Conservation (phyloP, 2,888 invertebrate species). For the Allacma fusca region DNA sequence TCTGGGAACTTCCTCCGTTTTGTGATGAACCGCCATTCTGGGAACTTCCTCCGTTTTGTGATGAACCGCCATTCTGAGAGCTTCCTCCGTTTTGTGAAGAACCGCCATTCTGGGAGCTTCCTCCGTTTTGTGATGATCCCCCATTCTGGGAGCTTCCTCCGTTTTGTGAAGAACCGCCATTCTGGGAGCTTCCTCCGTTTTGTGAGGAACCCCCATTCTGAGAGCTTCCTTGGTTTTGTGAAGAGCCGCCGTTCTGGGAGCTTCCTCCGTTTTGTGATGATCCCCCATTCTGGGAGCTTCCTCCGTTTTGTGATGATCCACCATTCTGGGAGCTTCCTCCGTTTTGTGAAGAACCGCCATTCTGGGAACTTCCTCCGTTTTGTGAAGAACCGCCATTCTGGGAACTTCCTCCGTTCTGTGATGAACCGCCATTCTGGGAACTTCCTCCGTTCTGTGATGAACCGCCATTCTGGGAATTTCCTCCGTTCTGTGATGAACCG, state of each 20-base stretch:
- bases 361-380: constrained; percentile 22
- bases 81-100: constrained; percentile 1
- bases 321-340: not conserved
- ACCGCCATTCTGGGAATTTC: constrained; percentile 31
- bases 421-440: constrained; percentile 16
- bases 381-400: constrained; percentile 34
- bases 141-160: constrained; percentile 31
- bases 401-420: constrained; percentile 36
- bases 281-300: constrained; percentile 44
- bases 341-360: not conserved
- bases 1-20: constrained; percentile 19
- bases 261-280: constrained; percentile 27
- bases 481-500: constrained; percentile 6
- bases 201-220: not conserved
- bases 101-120: constrained; percentile 8
- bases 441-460: constrained; percentile 18
- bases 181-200: constrained; percentile 29
- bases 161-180: constrained; percentile 29
- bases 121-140: constrained; percentile 25
- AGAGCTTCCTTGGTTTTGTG: constrained; percentile 1
- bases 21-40: constrained; percentile 40
- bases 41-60: constrained; percentile 22
- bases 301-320: constrained; percentile 34
- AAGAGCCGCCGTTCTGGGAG: constrained; percentile 42
- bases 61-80: constrained; percentile 9